Conservation (phyloP, 1,140 invertebrate genomes). For the Zaprionus kolodkinae region DNA sequence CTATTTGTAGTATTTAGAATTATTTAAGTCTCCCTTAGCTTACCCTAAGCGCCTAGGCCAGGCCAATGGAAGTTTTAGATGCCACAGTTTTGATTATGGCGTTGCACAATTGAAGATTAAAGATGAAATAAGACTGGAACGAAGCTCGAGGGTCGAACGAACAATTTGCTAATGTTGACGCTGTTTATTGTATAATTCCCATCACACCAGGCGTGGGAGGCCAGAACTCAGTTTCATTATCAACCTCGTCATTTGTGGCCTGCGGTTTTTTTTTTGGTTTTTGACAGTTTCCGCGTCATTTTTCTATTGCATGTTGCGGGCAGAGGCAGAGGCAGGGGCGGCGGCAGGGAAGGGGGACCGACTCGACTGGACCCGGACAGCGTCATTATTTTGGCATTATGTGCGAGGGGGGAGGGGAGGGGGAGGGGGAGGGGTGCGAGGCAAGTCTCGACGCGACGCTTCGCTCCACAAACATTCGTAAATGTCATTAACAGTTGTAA, state of each 20-base stretch:
- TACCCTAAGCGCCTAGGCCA: background rate
- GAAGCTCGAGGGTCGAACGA: conserved; percentile 22
- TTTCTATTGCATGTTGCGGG: conserved; percentile 57
- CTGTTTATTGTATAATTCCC: conserved; percentile 79
- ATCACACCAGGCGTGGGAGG: conserved; percentile 42
- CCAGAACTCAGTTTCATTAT: conserved; percentile 44
- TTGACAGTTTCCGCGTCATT: conserved; percentile 82
- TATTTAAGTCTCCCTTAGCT: too few species aligned
- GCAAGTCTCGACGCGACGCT: conserved; percentile 15
- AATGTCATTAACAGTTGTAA: conserved; percentile 83
- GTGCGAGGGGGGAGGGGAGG: conserved; percentile 31
- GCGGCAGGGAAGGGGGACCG: background rate
- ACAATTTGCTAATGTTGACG: conserved; percentile 83
- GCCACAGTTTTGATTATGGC: conserved; percentile 1
- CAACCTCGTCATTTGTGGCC: conserved; percentile 70
- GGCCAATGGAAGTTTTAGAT: background rate
- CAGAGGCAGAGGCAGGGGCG: background rate
- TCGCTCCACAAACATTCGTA: conserved; percentile 73
- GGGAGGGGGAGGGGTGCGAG: too few species aligned
- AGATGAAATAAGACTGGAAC: conserved; percentile 42
- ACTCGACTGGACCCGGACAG: conserved; percentile 28
- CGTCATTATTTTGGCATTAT: conserved; percentile 82
- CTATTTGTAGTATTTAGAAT: too few species aligned
- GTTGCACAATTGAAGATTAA: conserved; percentile 54
- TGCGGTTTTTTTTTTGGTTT: conserved; percentile 52